Conservation (phyloP, 30 jellyfish, hydroid and myxozoan species). For the Hydractinia echinata region DNA sequence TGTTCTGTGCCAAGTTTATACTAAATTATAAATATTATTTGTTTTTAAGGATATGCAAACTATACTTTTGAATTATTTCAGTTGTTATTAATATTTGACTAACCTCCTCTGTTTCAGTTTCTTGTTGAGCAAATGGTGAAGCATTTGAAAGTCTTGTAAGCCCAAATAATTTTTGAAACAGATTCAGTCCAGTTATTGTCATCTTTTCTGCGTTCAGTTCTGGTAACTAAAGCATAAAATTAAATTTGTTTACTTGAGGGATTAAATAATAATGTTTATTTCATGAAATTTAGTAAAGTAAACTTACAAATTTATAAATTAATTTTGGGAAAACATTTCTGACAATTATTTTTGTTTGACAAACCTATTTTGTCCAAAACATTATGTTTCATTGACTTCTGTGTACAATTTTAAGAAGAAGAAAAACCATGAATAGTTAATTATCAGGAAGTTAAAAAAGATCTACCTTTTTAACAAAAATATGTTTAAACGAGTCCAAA, state of each 20-base stretch:
- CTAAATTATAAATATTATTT: conserved; percentile 7
- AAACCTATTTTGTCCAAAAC: not conserved
- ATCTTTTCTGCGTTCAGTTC: conserved; percentile 82
- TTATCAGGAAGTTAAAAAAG: not conserved
- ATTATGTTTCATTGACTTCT: not conserved
- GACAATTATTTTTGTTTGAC: not conserved
- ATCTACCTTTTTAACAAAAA: conserved; percentile 86
- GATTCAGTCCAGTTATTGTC: conserved; percentile 82
- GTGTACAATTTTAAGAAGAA: not conserved
- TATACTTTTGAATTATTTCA: not conserved
- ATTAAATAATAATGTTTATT: too few species aligned
- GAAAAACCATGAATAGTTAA: not conserved
- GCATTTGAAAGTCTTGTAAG: conserved; percentile 91
- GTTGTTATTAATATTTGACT: not conserved
- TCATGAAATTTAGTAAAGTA: too few species aligned
- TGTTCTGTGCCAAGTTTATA: conserved; percentile 87
- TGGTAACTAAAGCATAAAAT: conserved; percentile 43
- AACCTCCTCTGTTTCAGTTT: conserved; percentile 68
- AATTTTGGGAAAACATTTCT: not conserved
- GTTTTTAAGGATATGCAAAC: not conserved
- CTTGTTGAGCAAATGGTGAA: conserved; percentile 73
- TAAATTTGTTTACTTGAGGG: too few species aligned
- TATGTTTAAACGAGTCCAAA: conserved; percentile 86
- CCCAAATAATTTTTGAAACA: conserved; percentile 77
- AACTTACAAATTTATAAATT: not conserved